phyloP scores from a whole-genome alignment of 2,797 vertebrate genomes.

The Chelmon rostratus region DNA sequence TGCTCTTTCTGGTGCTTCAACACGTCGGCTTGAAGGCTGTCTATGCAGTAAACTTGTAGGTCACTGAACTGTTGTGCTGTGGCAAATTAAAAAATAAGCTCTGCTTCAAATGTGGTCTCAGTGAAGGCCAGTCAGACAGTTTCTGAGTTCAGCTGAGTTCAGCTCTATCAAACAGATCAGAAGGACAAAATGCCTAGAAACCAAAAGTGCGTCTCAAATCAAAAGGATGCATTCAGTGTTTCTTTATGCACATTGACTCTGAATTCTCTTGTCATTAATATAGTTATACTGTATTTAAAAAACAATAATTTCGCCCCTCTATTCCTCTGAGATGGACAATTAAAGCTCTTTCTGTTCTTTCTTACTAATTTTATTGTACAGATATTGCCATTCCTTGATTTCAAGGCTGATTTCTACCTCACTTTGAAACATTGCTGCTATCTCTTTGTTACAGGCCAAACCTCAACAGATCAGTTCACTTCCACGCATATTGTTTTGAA shows the following conservation, averaged over 20 bases:
- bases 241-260: background rate
- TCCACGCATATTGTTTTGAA: constrained; percentile 25
- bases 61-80: constrained; percentile 19
- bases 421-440: constrained; percentile 17
- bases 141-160: constrained; percentile 22
- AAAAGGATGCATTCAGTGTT: background rate
- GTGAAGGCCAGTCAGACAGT: constrained; percentile 9
- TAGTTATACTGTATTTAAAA: constrained; percentile 8
- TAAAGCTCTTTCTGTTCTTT: constrained; percentile 25
- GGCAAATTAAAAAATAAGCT: constrained; percentile 2
- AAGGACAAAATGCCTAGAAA: background rate
- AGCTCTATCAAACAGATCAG: constrained; percentile 15
- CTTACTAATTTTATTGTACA: constrained; percentile 40
- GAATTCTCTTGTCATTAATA: background rate
- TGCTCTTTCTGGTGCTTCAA: constrained; percentile 25
- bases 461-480: constrained; percentile 51
- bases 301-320: background rate
- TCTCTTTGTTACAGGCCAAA: constrained; percentile 41
- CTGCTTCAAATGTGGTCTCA: constrained; percentile 38
- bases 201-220: background rate
- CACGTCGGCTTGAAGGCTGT: constrained; percentile 20
- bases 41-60: constrained; percentile 12
- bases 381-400: constrained; percentile 35
- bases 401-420: constrained; percentile 29
- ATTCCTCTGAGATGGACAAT: background rate